Conservation (phyloP, 2,888 invertebrate genomes). For the Eristalis arbustorum region DNA sequence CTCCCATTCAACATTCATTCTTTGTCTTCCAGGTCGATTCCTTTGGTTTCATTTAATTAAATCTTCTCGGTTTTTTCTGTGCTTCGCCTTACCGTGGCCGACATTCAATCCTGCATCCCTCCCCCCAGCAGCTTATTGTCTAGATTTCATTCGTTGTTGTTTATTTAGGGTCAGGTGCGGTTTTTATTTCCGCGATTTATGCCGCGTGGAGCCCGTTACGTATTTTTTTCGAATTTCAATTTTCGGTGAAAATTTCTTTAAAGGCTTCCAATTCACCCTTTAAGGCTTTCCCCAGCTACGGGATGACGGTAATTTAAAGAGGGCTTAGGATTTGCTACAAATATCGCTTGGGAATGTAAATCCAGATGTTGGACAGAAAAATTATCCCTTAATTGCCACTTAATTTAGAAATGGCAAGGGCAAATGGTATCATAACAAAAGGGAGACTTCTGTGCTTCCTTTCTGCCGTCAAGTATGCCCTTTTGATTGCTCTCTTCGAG, state of each 20-base stretch:
- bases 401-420: slow-evolving; percentile 55
- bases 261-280: slow-evolving; percentile 17
- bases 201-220: background rate
- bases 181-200: slow-evolving; percentile 53
- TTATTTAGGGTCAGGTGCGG: slow-evolving; percentile 66
- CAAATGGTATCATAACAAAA: slow-evolving; percentile 58
- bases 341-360: slow-evolving; percentile 29
- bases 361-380: slow-evolving; percentile 31
- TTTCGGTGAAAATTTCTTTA: background rate
- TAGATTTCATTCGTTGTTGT: slow-evolving; percentile 59
- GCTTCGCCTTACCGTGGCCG: background rate
- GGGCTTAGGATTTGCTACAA: slow-evolving; percentile 1
- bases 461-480: slow-evolving; percentile 38
- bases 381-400: slow-evolving; percentile 68
- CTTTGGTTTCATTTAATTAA: slow-evolving; percentile 69
- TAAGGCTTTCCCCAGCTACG: slow-evolving; percentile 3
- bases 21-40: slow-evolving; percentile 67
- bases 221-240: slow-evolving; percentile 27
- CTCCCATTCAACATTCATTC: slow-evolving; percentile 34
- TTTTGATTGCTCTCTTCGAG: slow-evolving; percentile 53
- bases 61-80: slow-evolving; percentile 40
- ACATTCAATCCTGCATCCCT: slow-evolving; percentile 46
- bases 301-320: background rate
- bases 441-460: slow-evolving; percentile 32
- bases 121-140: slow-evolving; percentile 15